phyloP scores from a whole-genome alignment of 2,113 vertebrate genomes.

The Lepus europaeus region DNA sequence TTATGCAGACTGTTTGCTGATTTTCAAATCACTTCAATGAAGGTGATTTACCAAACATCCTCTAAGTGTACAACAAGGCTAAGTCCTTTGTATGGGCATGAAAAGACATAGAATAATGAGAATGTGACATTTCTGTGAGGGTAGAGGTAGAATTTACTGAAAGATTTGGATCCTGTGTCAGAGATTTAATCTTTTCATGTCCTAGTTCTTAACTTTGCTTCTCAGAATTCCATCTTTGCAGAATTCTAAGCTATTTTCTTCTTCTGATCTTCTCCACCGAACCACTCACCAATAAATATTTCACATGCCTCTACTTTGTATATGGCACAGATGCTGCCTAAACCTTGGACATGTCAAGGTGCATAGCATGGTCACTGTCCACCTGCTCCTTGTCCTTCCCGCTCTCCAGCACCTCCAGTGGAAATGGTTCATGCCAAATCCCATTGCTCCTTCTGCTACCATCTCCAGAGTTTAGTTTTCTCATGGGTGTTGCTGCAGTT shows the following conservation, averaged over 20 bases:
- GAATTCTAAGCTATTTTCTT: conserved; percentile 11
- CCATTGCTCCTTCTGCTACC: background rate
- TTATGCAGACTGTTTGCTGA: conserved; percentile 6
- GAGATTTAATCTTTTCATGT: background rate
- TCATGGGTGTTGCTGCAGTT: background rate
- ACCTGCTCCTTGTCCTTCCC: background rate
- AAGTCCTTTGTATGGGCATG: background rate
- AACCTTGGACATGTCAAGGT: background rate
- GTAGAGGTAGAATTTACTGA: background rate
- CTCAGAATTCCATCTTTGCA: background rate
- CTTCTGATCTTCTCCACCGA: background rate
- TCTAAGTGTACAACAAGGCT: background rate
- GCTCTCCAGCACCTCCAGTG: background rate
- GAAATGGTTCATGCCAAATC: background rate
- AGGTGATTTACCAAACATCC: background rate
- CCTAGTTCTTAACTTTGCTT: background rate
- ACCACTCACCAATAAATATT: background rate
- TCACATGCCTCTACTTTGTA: background rate
- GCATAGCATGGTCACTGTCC: background rate
- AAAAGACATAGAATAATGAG: background rate
- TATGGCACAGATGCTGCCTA: background rate
- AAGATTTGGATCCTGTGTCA: background rate
- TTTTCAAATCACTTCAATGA: conserved; percentile 28
- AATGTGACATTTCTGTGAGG: background rate
- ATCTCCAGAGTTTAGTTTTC: background rate